phyloP scores from a whole-genome alignment of 1,140 invertebrate species.

The Lethocerus indicus region DNA sequence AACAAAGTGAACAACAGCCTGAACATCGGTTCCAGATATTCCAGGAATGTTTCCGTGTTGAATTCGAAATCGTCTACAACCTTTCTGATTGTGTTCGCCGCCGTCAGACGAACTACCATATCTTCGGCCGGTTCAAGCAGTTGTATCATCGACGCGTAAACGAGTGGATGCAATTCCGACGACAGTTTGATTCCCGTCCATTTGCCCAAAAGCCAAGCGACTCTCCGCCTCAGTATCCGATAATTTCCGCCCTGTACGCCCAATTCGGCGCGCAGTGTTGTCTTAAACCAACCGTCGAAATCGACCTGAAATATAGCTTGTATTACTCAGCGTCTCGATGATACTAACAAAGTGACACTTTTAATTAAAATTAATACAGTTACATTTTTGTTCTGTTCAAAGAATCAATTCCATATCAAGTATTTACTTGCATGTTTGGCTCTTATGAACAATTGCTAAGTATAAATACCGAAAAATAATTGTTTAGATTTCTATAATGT shows the following conservation, averaged over 20 bases:
- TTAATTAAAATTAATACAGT: too few species aligned
- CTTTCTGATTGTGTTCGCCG: slow-evolving; percentile 54
- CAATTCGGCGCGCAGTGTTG: slow-evolving; percentile 63
- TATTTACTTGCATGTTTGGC: too few species aligned
- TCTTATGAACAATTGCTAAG: too few species aligned
- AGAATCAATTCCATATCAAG: too few species aligned
- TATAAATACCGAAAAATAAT: too few species aligned
- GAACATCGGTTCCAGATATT: slow-evolving; percentile 62
- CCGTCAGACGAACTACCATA: slow-evolving; percentile 67
- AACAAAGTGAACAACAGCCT: slow-evolving; percentile 64
- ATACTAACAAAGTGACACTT: too few species aligned
- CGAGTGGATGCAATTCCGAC: slow-evolving; percentile 49
- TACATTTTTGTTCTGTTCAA: too few species aligned
- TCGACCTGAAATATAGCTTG: slow-evolving; percentile 51
- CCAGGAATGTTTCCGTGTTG: slow-evolving; percentile 62
- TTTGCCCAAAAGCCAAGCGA: slow-evolving; percentile 72
- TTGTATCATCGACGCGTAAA: slow-evolving; percentile 63
- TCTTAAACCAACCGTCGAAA: slow-evolving; percentile 87
- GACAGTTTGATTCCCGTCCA: slow-evolving; percentile 81
- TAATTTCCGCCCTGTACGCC: slow-evolving; percentile 69
- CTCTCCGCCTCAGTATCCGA: slow-evolving; percentile 68
- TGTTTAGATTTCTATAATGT: too few species aligned
- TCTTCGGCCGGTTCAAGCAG: slow-evolving; percentile 54
- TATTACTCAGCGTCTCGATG: too few species aligned
- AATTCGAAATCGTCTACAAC: slow-evolving; percentile 89